Evolutionary conservation across 1,140 invertebrate species (phyloP), one percentile per base, ranked within the genome.

Genomic region (Leptonema lineaticorne): DNA sequence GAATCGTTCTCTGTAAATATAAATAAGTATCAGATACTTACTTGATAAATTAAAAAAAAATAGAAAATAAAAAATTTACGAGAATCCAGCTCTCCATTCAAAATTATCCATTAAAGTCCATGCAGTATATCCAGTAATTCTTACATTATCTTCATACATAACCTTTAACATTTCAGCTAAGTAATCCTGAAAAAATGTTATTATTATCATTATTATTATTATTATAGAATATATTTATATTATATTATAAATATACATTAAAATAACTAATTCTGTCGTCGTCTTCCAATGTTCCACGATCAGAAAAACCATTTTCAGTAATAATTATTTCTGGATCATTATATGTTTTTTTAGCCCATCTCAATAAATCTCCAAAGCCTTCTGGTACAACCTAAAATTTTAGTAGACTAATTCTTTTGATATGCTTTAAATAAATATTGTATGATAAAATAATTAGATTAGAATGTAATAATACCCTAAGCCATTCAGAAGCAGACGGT

Each of bases 31-130:
- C 4, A 33, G 29, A 33, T 11, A 33, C 29, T 33, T n/a, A n/a
- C n/a, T n/a, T n/a, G n/a, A n/a, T n/a, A n/a, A n/a, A n/a, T n/a
- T 9, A 16, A 16, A 53, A 16, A 8, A 9, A 53, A n/a, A 16
- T 53, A n/a, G n/a, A n/a, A 50, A 50, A 50, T 18, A 63, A 53
- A 65, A 70, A 50, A 79, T 81, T 81, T 76, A 85, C 83, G 82
- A 83, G 74, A 85, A 88, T 68, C 86, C 87, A 66, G 82, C 84
- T 64, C 84, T 81, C 89, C 89, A 91, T 80, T 92, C 90, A 73
- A 90, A 91, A 75, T 90, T 91, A 74, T 93, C 91, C 84, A 92
- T 85, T 22, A 92, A 76, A 24, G 88, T 89, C 90, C 90, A 92
- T 9, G 85, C 83, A 18, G 87, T 87, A 74, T 92, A 92, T 0